Base-by-base conservation (phyloP, 1,140 invertebrate species). In the Macrosteles quadrilineatus region DNA sequence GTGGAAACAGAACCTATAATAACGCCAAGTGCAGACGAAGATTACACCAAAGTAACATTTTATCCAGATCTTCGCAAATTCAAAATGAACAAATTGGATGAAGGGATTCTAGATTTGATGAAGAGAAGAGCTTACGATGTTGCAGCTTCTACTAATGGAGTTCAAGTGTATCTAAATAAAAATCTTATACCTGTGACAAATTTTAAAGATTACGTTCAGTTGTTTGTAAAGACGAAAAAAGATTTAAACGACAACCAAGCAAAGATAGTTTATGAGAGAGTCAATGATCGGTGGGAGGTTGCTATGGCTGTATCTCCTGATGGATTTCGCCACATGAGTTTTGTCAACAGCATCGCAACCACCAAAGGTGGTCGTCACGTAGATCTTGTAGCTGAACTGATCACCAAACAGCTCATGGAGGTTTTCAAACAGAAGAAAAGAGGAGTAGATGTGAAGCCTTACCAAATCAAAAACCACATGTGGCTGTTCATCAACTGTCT, bases 321-420 rank as follows among this genome's bases (percentile, higher is more conserved):
- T 72, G 95, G 94, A 2, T 99, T 98, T 80, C 95, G 98, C 80
- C 98, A 99, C 85, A 93, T 98, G 74, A 99, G 97, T 29, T 99
- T 99, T 84, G 98, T 99, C 4, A 99, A 99, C 81, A 98, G 96
- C 73, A 99, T 99, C 78, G 97, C 97, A 14, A 99, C 98, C 0
- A 97, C 94, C 6, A 99, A 99, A 88, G 98, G 98, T 75, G 98
- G 98, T 14, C 87, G 96, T 57, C 98, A 99, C 81, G 95, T 99
- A 21, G 98, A 99, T 80, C 90, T 98, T 79, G 89, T 99, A 1
- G 85, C 91, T 1, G 98, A 99, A 77, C 86, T 91, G 78, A 87
- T 99, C 67, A 81, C 86, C 0, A 94, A 94, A 75, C 93, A 96
- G 78, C 81, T 99, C 17, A 86, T 91, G 45, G 97, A 99, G 79